phyloP scores from a whole-genome alignment of 2,797 vertebrate species.

The Lutjanus campechanus region DNA sequence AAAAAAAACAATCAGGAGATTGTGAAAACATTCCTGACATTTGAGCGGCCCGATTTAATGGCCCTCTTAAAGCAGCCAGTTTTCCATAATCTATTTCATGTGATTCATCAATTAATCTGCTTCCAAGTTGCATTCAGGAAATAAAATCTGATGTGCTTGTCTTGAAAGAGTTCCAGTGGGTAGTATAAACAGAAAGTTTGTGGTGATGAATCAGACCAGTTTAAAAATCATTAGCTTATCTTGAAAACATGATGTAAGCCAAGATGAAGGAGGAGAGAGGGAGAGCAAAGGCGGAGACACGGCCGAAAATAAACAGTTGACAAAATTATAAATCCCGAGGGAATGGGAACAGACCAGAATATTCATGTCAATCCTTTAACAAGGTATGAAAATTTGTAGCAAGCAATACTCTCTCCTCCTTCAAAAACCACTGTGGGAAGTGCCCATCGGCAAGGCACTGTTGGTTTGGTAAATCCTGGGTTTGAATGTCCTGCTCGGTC shows the following conservation, averaged over 20 bases:
- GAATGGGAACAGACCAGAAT: neutral
- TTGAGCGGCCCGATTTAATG: neutral
- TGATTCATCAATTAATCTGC: neutral
- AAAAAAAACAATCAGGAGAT: neutral
- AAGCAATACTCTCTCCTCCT: too few species aligned
- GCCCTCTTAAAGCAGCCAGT: neutral
- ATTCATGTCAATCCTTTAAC: neutral
- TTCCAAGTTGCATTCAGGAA: neutral
- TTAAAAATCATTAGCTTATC: slow-evolving; percentile 41
- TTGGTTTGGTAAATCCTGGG: neutral
- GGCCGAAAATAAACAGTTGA: neutral
- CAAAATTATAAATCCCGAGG: neutral
- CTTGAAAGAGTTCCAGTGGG: slow-evolving; percentile 1
- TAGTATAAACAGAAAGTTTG: neutral
- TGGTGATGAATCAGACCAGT: slow-evolving; percentile 20
- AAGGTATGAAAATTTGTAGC: neutral
- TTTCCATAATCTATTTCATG: neutral
- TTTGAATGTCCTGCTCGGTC: neutral
- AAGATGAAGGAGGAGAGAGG: neutral
- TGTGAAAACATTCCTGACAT: neutral
- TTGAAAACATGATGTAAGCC: slow-evolving; percentile 7
- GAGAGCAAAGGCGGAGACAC: neutral
- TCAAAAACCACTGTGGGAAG: neutral
- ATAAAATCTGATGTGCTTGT: neutral
- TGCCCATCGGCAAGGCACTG: neutral